A percentile compares a stretch with the other conserved stretches of the same genome.
phyloP scores from a whole-genome alignment of 2,888 invertebrate species.

The Stenolophus ochropezus region DNA sequence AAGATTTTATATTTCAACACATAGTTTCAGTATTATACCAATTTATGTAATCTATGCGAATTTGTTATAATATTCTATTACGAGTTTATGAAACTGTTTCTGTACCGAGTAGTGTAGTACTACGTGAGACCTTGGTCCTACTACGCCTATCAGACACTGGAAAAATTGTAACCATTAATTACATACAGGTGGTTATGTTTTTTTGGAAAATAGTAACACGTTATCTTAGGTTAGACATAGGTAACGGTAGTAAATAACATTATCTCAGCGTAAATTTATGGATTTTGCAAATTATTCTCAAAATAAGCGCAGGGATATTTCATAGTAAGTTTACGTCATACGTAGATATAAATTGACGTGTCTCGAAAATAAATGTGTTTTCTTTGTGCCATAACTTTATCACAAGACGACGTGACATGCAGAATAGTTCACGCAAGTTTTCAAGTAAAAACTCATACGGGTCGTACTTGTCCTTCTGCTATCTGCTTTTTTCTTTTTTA shows the following conservation, averaged over 20 bases:
- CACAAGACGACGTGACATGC: conserved; percentile 22
- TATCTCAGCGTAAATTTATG: conserved; percentile 18
- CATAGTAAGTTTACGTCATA: conserved; percentile 29
- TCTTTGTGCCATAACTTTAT: conserved; percentile 54
- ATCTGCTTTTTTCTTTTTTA: conserved; percentile 56
- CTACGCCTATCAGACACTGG: too few species aligned
- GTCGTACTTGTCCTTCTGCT: conserved; percentile 16
- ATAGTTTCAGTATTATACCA: too few species aligned
- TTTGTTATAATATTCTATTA: too few species aligned
- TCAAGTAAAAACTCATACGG: conserved; percentile 34
- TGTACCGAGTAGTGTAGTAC: too few species aligned
- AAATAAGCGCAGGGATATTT: conserved; percentile 12
- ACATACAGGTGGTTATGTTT: not conserved
- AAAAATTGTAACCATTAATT: too few species aligned
- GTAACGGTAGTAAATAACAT: not conserved
- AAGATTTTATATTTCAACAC: too few species aligned
- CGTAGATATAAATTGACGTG: conserved; percentile 48
- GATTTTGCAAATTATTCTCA: not conserved
- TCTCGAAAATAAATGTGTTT: conserved; percentile 49
- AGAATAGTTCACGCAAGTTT: conserved; percentile 30
- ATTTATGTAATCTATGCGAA: too few species aligned
- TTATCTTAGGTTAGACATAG: conserved; percentile 11
- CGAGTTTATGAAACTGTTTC: too few species aligned
- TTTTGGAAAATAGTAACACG: not conserved
- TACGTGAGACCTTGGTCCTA: too few species aligned